Base-by-base conservation (phyloP, 2,113 vertebrate genomes). In the Pedetes capensis region DNA sequence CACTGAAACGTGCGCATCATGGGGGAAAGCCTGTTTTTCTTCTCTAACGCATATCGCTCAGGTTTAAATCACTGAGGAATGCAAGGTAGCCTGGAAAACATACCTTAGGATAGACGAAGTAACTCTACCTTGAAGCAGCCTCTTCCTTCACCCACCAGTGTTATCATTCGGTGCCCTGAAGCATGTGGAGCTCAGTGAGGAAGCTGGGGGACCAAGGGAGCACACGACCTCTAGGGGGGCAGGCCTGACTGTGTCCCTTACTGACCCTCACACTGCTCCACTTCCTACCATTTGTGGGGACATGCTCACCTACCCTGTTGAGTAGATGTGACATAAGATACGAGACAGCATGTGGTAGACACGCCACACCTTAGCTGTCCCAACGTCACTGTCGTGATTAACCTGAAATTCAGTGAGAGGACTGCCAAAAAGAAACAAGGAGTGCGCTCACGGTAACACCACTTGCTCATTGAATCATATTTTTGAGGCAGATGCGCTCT, bases 31-130 rank as follows among this genome's bases (percentile, higher is more conserved):
- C 42, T 42, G 6, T 6, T 57, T 27, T 47, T 37, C 47, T 51
- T 55, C 69, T 85, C 39, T 55, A 22, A 66, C 4, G 39, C 18
- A 18, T 0, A 2, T 4, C 44, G n/a, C 47, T 79, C 89, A 39
- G 4, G 55, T 23, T 66, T 11, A 57, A 74, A 42, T 61, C 68
- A 25, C 3, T n/a, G 53, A 78, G 87, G 86, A 57, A 20, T 20
- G 63, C 9, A 39, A 32, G 12, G 63, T 8, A 8, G 66, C 0
- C 22, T 37, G 44, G 47, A 27, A 76, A 42, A 32, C 20, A 8
- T 0, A 5, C 34, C 27, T 34, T 25, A n/a, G 42, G 32, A 8
- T 8, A 20, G 3, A 12, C 0, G 0, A n/a, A 25, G 12, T 25
- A 32, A 37, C 0, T 29, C 74, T 1, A 11, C 39, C 47, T 51